Evolutionary conservation across 2,888 invertebrate species (phyloP).

Genomic region (Beris morrisii): DNA sequence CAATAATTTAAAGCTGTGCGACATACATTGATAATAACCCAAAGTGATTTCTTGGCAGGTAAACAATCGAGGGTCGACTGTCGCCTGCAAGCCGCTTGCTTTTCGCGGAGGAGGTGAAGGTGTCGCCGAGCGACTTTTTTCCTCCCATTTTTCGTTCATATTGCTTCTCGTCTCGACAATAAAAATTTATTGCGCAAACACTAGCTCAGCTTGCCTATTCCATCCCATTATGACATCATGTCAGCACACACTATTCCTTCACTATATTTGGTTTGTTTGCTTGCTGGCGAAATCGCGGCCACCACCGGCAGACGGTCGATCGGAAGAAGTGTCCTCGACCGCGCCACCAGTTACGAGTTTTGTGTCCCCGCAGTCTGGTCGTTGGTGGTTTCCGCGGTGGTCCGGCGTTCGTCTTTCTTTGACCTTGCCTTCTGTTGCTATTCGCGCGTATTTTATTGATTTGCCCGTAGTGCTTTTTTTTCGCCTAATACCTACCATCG

Average conservation of each 20-base stretch:
- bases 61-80: slow-evolving; percentile 14
- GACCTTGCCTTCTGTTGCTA: not conserved
- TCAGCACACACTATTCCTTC: not conserved
- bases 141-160: not conserved
- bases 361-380: slow-evolving; percentile 1
- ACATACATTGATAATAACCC: too few relatives aligned
- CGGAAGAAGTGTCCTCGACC: not conserved
- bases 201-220: slow-evolving; percentile 1
- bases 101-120: slow-evolving; percentile 17
- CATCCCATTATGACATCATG: slow-evolving; percentile 21
- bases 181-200: slow-evolving; percentile 31
- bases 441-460: slow-evolving; percentile 12
- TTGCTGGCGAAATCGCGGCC: not conserved
- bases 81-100: not conserved
- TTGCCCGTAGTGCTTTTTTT: slow-evolving; percentile 2
- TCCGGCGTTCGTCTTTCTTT: not conserved
- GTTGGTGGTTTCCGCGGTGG: slow-evolving; percentile 8
- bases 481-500: not conserved
- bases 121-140: slow-evolving; percentile 14
- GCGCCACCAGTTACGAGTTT: not conserved
- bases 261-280: not conserved
- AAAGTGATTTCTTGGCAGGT: slow-evolving; percentile 2
- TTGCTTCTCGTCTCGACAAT: not conserved
- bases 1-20: too few relatives aligned
- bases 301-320: not conserved